A percentile compares a stretch with the other conserved stretches of the same genome.
Evolutionary conservation across 2,113 vertebrate species (phyloP).

Genomic region (Trichechus manatus): DNA sequence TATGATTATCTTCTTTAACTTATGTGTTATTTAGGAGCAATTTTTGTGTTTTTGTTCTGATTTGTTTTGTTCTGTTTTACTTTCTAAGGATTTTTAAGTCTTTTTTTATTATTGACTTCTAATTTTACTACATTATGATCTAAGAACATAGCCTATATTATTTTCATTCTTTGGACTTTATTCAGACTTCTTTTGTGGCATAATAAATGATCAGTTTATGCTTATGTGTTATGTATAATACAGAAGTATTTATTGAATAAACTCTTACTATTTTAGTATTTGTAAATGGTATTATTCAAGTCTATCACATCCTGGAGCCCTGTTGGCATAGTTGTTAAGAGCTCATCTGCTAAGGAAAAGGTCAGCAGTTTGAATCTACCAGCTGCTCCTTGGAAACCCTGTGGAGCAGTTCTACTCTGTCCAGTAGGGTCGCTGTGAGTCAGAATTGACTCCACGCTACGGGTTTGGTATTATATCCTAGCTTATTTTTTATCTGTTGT

Average conservation of each 20-base stretch:
- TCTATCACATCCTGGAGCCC: not conserved
- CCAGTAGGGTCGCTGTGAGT: too few relatives aligned
- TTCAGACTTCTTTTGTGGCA: not conserved
- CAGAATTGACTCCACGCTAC: too few relatives aligned
- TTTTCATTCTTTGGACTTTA: slow-evolving; percentile 9
- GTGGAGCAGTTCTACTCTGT: too few relatives aligned
- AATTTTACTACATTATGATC: slow-evolving; percentile 16
- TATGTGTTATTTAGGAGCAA: not conserved
- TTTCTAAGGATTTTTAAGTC: slow-evolving; percentile 34
- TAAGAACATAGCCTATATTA: not conserved
- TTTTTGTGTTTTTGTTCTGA: not conserved
- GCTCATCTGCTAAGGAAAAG: too few relatives aligned
- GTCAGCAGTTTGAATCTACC: too few relatives aligned
- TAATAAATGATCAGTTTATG: not conserved
- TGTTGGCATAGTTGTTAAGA: too few relatives aligned
- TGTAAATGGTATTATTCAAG: not conserved
- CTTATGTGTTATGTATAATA: not conserved
- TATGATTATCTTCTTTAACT: slow-evolving; percentile 34
- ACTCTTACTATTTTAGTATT: not conserved
- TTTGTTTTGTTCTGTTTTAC: slow-evolving; percentile 32
- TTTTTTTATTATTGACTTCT: slow-evolving; percentile 14
- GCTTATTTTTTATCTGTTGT: slow-evolving; percentile 41
- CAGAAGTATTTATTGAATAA: not conserved
- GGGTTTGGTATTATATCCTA: not conserved
- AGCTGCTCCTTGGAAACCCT: too few relatives aligned